Evolutionary conservation across 2,797 vertebrate species (phyloP).

Genomic region (Lacerta bilineata): DNA sequence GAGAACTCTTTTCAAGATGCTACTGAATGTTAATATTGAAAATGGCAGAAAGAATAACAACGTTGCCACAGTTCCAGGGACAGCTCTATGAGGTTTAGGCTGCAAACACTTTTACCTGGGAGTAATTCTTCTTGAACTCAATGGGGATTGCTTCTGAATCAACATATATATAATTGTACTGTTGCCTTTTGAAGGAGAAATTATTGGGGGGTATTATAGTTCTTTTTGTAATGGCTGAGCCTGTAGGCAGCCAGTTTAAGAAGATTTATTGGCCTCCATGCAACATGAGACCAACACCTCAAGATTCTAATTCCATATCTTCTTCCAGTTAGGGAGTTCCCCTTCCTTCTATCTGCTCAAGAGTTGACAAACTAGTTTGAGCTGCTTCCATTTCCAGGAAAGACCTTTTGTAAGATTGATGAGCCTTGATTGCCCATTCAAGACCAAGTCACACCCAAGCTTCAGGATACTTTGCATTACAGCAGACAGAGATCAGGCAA

Average conservation of each 20-base stretch:
- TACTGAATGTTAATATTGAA: no score
- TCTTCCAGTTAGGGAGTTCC: not conserved
- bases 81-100: no score
- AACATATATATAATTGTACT: no score
- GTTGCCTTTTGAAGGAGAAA: no score
- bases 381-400: not conserved
- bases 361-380: not conserved
- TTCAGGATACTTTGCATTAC: slow-evolving; percentile 2
- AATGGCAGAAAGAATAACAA: no score
- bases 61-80: no score
- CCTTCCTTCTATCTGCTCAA: not conserved
- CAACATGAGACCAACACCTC: not conserved
- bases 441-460: not conserved
- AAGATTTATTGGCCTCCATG: not conserved
- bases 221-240: not conserved
- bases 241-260: no score
- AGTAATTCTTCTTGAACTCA: no score
- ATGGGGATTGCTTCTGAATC: no score
- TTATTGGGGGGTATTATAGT: not conserved
- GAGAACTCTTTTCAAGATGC: no score
- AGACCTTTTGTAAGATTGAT: not conserved
- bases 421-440: not conserved
- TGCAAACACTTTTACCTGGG: no score
- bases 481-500: not conserved
- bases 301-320: not conserved